phyloP scores from a whole-genome alignment of 2,113 vertebrate species.

The Periophthalmodon schlosseri region DNA sequence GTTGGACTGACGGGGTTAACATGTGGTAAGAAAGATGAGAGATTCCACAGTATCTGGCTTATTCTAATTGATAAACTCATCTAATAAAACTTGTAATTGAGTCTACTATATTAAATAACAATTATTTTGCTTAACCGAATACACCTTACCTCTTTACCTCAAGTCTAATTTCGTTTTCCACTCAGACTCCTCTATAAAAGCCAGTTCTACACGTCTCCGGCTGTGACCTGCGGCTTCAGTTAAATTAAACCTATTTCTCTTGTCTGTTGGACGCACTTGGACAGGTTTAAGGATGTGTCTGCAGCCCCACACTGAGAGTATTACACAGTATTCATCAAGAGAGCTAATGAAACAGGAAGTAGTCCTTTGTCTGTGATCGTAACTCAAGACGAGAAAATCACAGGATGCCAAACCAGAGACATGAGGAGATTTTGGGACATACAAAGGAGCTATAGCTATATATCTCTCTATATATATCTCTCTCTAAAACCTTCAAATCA shows the following conservation, averaged over 20 bases:
- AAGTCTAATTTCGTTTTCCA: not conserved
- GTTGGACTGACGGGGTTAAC: too few species aligned
- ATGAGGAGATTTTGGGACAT: slow-evolving; percentile 15
- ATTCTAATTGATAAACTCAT: not conserved
- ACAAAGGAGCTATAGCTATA: slow-evolving; percentile 22
- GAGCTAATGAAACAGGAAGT: slow-evolving; percentile 67
- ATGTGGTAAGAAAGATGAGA: too few species aligned
- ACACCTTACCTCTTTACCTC: slow-evolving; percentile 2
- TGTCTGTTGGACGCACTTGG: slow-evolving; percentile 40
- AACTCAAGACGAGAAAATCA: slow-evolving; percentile 28
- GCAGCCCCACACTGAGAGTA: slow-evolving; percentile 33
- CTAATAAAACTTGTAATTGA: not conserved
- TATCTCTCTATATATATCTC: too few species aligned
- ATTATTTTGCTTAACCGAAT: not conserved
- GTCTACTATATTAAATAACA: not conserved
- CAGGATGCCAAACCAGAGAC: slow-evolving; percentile 19
- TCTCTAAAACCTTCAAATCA: too few species aligned
- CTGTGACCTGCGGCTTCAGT: slow-evolving; percentile 33
- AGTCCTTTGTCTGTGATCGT: slow-evolving; percentile 33
- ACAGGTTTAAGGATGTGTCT: slow-evolving; percentile 54
- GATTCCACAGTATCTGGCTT: too few species aligned
- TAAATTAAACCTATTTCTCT: slow-evolving; percentile 67
- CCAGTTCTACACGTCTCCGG: not conserved
- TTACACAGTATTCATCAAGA: slow-evolving; percentile 58
- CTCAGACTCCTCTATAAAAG: slow-evolving; percentile 23